Evolutionary conservation across 2,888 invertebrate species (phyloP).

Genomic region (Aromia moschata): DNA sequence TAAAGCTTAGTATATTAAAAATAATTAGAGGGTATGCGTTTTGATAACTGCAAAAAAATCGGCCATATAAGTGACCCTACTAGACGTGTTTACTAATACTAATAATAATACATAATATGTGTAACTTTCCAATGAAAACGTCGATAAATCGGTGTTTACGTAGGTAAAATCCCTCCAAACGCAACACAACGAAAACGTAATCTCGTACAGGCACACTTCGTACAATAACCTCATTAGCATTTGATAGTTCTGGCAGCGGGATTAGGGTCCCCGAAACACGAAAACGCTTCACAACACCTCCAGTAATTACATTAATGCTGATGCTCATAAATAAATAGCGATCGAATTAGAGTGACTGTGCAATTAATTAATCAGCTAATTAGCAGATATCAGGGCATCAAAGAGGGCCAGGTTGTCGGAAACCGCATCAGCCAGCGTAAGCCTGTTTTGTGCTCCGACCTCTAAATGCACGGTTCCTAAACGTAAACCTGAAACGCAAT

Average conservation of each 20-base stretch:
- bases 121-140: too few relatives aligned
- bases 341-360: conserved; percentile 62
- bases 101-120: too few relatives aligned
- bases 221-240: conserved; percentile 27
- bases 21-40: too few relatives aligned
- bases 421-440: conserved; percentile 35
- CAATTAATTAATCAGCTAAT: conserved; percentile 64
- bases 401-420: conserved; percentile 49
- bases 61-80: too few relatives aligned
- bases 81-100: too few relatives aligned
- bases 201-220: conserved; percentile 24
- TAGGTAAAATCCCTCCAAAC: not conserved
- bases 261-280: conserved; percentile 30
- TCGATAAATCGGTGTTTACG: not conserved
- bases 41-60: too few relatives aligned
- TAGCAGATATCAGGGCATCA: conserved; percentile 61
- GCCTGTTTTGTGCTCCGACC: conserved; percentile 32
- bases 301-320: conserved; percentile 61
- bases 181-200: not conserved
- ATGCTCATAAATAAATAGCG: conserved; percentile 62
- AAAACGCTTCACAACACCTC: conserved; percentile 55
- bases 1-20: too few relatives aligned
- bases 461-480: conserved; percentile 28
- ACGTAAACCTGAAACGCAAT: conserved; percentile 39
- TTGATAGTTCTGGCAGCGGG: conserved; percentile 30